Percentiles rank a stretch among this genome's conserved stretches.
These are phyloP conservation scores for Rattus norvegicus DNA, from an alignment of 2,113 vertebrate species.

Conservation along the genomic window GRCr8 NC_086037.1:7829001-7829500, in stretches of 20 bases:
- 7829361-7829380: not conserved
- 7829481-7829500: not conserved
- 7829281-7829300: not conserved
- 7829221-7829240: not conserved
- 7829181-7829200: not conserved
- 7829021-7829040: not conserved
- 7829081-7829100: not conserved
- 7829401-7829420: not conserved
- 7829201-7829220: not conserved
- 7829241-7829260: not conserved
- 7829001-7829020: constrained; percentile 29
- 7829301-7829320: not conserved
- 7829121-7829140: not conserved
- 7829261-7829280: not conserved
- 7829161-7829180: too few relatives aligned
- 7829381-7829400: not conserved
- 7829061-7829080: not conserved
- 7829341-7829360: not conserved
- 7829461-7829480: not conserved
- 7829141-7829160: not conserved
- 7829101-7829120: not conserved
- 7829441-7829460: not conserved
- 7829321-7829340: not conserved
- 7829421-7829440: not conserved
- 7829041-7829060: not conserved